A percentile compares a stretch with the other conserved stretches of the same genome.
Evolutionary conservation across 1,140 invertebrate species (phyloP).

Genomic region (Cydia splendana): DNA sequence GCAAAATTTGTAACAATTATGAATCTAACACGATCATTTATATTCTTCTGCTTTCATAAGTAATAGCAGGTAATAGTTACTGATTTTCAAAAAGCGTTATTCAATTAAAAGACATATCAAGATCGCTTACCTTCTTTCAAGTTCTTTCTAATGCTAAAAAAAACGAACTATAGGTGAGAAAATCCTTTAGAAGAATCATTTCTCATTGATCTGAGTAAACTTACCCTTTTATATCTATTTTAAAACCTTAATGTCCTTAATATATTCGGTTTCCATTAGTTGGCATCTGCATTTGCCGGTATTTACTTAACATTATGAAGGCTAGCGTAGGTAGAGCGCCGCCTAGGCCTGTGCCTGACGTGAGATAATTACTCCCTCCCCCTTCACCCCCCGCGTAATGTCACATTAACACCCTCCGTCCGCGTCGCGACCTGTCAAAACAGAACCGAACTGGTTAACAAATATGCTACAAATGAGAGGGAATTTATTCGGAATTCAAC

Average conservation of each 20-base stretch:
- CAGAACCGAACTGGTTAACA: slow-evolving; percentile 57
- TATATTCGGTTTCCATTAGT: not conserved
- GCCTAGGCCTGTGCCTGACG: slow-evolving; percentile 71
- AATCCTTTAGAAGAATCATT: too few species aligned
- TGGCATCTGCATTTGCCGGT: not conserved
- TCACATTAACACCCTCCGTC: slow-evolving; percentile 71
- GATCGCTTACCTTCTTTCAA: too few species aligned
- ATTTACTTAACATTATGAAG: slow-evolving; percentile 18
- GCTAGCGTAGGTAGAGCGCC: slow-evolving; percentile 47
- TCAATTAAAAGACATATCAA: too few species aligned
- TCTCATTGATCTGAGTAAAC: too few species aligned
- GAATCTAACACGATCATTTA: too few species aligned
- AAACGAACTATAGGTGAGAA: too few species aligned
- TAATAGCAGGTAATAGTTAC: too few species aligned
- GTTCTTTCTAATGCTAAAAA: too few species aligned
- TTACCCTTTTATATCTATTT: too few species aligned
- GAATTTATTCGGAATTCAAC: slow-evolving; percentile 16
- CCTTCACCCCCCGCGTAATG: slow-evolving; percentile 56
- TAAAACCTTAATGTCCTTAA: not conserved
- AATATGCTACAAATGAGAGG: slow-evolving; percentile 52
- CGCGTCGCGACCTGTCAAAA: slow-evolving; percentile 69
- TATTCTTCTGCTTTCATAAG: too few species aligned
- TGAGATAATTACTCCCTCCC: slow-evolving; percentile 68
- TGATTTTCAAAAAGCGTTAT: too few species aligned
- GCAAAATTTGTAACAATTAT: too few species aligned